Percentiles rank a stretch among this genome's conserved stretches.
These are phyloP conservation scores for Carettochelys insculpta DNA, from an alignment of 2,113 vertebrate species.

Conservation along the genomic window DNA sequence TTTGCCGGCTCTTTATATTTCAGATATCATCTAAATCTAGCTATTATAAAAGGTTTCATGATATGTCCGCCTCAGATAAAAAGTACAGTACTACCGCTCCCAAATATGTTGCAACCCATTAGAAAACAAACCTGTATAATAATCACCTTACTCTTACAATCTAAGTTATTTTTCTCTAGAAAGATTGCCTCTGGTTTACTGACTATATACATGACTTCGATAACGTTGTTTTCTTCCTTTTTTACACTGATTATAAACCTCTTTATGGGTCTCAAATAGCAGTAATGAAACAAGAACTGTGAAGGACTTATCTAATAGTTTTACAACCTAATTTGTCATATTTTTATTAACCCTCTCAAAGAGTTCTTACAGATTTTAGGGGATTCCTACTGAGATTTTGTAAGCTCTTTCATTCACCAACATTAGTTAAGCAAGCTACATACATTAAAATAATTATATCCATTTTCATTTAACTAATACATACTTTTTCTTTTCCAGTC, in stretches of 20 bases:
- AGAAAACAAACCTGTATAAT: slow-evolving; percentile 43
- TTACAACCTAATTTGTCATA: neutral
- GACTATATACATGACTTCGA: neutral
- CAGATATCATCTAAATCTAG: neutral
- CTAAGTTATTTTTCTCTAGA: neutral
- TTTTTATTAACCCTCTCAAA: neutral
- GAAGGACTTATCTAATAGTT: neutral
- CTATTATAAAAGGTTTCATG: neutral
- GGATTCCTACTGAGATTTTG: neutral
- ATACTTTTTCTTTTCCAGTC: slow-evolving; percentile 29
- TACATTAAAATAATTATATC: slow-evolving; percentile 10
- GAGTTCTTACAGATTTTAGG: neutral
- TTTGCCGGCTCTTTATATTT: slow-evolving; percentile 27
- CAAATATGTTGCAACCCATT: neutral
- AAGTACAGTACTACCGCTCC: neutral
- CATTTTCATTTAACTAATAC: slow-evolving; percentile 34
- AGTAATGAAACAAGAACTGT: neutral
- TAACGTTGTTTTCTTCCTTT: neutral
- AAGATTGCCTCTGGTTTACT: neutral
- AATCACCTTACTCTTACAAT: slow-evolving; percentile 15
- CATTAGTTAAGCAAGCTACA: neutral
- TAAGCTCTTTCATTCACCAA: neutral
- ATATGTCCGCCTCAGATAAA: neutral
- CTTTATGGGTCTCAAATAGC: neutral
- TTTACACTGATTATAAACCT: neutral